phyloP scores from a whole-genome alignment of 2,113 vertebrate genomes.

The Dissostichus mawsoni region DNA sequence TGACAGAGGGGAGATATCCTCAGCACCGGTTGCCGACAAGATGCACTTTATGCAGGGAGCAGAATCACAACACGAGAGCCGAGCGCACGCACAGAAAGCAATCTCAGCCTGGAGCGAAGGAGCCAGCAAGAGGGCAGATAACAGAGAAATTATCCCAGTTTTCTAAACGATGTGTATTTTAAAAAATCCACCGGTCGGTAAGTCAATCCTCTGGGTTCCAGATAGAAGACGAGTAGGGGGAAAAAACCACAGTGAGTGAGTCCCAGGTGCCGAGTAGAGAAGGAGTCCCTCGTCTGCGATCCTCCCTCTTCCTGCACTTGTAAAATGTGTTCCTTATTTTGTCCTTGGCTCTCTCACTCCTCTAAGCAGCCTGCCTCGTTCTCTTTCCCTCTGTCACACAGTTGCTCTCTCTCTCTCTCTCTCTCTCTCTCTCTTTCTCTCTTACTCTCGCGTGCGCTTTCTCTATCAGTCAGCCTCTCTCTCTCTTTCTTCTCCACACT shows the following conservation, averaged over 20 bases:
- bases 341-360: conserved; percentile 75
- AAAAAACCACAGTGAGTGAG: conserved; percentile 62
- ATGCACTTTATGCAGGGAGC: conserved; percentile 75
- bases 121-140: conserved; percentile 34
- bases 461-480: conserved; percentile 62
- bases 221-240: conserved; percentile 47
- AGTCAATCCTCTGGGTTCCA: conserved; percentile 69
- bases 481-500: conserved; percentile 85
- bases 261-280: conserved; percentile 73
- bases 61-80: conserved; percentile 56
- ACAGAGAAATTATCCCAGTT: conserved; percentile 56
- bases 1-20: conserved; percentile 75
- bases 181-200: conserved; percentile 65
- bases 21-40: conserved; percentile 66
- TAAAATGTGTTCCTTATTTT: conserved; percentile 81
- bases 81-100: conserved; percentile 43
- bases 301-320: conserved; percentile 77
- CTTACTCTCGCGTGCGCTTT: conserved; percentile 70
- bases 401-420: conserved; percentile 64
- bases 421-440: conserved; percentile 69
- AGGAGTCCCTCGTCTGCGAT: conserved; percentile 74
- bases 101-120: conserved; percentile 49
- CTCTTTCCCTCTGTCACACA: conserved; percentile 75
- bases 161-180: conserved; percentile 54
- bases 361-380: conserved; percentile 76